These are phyloP conservation scores for Rotaria macrura DNA, from an alignment of 2,888 invertebrate genomes.

Conservation along the genomic window DNA sequence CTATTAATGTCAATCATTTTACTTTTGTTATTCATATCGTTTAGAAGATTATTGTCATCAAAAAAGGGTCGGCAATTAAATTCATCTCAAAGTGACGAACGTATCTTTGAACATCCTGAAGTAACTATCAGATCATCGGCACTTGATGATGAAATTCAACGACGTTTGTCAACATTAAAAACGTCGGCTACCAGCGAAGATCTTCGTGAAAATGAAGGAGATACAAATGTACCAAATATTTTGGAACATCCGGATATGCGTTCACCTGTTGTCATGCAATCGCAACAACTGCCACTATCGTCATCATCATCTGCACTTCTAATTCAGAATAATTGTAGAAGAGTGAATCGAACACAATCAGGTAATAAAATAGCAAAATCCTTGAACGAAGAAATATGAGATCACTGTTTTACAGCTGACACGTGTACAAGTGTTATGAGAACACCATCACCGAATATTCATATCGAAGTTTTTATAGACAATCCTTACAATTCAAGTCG, in stretches of 20 bases:
- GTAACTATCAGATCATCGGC: neutral
- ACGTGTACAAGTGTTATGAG: too few species aligned
- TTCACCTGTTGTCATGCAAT: neutral
- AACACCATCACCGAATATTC: neutral
- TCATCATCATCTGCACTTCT: neutral
- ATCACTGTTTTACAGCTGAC: neutral
- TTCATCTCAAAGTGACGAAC: neutral
- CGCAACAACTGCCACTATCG: neutral
- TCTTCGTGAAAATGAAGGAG: neutral
- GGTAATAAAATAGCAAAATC: neutral
- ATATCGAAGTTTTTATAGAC: neutral
- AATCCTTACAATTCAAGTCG: neutral
- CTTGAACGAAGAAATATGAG: too few species aligned
- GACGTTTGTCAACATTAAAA: neutral
- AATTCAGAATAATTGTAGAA: neutral
- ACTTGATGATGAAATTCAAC: slow-evolving; percentile 1
- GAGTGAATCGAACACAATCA: neutral
- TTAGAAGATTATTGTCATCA: neutral
- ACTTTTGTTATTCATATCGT: too few species aligned
- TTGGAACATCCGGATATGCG: slow-evolving; percentile 12
- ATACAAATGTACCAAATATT: neutral
- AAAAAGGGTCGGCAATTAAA: neutral
- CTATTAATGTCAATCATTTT: too few species aligned
- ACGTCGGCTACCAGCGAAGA: neutral
- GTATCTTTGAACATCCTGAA: slow-evolving; percentile 18